These are phyloP conservation scores for Ciconia boyciana DNA, from an alignment of 2,113 vertebrate species.

Conservation along the genomic window DNA sequence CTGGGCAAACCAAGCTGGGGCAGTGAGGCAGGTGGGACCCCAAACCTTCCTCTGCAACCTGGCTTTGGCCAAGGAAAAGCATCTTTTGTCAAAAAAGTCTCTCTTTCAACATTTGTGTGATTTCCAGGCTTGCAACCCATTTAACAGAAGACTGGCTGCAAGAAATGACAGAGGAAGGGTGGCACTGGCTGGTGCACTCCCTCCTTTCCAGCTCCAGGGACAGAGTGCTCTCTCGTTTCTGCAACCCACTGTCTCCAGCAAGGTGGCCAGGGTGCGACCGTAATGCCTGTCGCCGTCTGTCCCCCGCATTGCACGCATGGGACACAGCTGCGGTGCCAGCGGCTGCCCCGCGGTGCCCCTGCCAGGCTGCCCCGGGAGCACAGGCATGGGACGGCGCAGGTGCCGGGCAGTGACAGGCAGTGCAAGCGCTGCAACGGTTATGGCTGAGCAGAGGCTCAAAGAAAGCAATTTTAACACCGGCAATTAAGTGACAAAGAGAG, in stretches of 20 bases:
- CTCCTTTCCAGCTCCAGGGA: neutral
- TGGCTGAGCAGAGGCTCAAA: neutral
- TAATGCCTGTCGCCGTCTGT: rapidly evolving
- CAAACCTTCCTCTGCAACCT: neutral
- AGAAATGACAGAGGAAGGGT: too few relatives aligned
- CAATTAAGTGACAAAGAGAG: neutral
- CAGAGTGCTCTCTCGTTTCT: too few relatives aligned
- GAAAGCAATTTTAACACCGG: rapidly evolving
- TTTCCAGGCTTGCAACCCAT: neutral
- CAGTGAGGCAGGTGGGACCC: neutral
- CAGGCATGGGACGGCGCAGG: rapidly evolving
- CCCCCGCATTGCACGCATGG: rapidly evolving
- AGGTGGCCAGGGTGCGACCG: rapidly evolving
- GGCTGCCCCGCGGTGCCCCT: rapidly evolving
- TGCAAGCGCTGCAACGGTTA: rapidly evolving
- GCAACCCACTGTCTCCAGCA: neutral
- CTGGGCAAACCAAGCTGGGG: neutral
- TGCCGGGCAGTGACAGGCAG: rapidly evolving
- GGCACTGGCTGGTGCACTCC: neutral
- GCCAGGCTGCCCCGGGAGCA: too few relatives aligned
- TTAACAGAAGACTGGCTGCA: neutral
- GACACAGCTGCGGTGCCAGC: rapidly evolving
- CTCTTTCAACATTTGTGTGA: neutral
- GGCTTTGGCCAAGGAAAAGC: neutral
- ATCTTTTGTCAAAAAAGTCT: neutral